A percentile compares a stretch with the other conserved stretches of the same genome.
Evolutionary conservation across 2,888 invertebrate species (phyloP).

Genomic region (Nipponacmea schrenckii): DNA sequence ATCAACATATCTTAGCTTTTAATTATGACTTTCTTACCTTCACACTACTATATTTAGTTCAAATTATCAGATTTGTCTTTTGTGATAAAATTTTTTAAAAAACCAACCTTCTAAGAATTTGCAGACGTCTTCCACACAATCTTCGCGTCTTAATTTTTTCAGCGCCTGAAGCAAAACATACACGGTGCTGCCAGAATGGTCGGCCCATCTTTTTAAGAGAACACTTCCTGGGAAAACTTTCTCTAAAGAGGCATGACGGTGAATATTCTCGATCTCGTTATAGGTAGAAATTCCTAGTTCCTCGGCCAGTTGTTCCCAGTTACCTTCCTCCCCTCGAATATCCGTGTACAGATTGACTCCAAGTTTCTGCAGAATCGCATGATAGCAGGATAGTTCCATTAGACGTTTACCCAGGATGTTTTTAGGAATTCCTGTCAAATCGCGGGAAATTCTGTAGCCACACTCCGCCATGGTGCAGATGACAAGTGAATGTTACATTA

Average conservation of each 20-base stretch:
- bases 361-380: conserved; percentile 17
- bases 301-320: conserved; percentile 28
- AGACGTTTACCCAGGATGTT: neutral
- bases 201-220: conserved; percentile 22
- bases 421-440: neutral
- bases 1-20: too few relatives aligned
- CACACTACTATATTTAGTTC: too few relatives aligned
- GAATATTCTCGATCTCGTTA: conserved; percentile 14
- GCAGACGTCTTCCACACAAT: conserved; percentile 20
- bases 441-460: neutral
- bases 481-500: too few relatives aligned
- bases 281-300: conserved; percentile 21
- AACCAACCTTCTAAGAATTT: conserved; percentile 19
- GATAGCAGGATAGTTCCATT: neutral
- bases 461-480: neutral
- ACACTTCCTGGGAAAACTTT: conserved; percentile 23
- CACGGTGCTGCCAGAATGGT: conserved; percentile 23
- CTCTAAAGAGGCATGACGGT: conserved; percentile 16
- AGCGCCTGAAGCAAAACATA: conserved; percentile 25
- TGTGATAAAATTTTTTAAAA: too few relatives aligned
- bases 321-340: conserved; percentile 12
- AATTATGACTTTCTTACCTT: too few relatives aligned
- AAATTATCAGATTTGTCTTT: too few relatives aligned
- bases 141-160: conserved; percentile 20
- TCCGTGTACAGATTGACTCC: conserved; percentile 16